These are phyloP conservation scores for Leptoclinus maculatus DNA, from an alignment of 2,797 vertebrate genomes.

Conservation along the genomic window DNA sequence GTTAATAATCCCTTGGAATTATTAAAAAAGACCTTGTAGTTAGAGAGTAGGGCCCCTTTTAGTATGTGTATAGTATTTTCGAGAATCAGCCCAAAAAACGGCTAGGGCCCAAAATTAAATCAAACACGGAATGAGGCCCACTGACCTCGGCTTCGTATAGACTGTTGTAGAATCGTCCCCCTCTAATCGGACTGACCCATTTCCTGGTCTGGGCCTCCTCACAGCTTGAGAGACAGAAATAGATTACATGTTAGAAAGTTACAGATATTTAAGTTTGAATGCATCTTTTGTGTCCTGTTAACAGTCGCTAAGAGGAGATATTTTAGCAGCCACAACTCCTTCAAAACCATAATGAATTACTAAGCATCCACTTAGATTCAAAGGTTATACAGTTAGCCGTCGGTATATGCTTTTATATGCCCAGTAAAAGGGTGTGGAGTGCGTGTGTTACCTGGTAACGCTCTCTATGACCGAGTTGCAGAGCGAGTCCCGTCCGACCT, in stretches of 20 bases:
- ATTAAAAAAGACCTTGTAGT: too few relatives aligned
- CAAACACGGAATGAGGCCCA: not conserved
- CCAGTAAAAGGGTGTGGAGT: not conserved
- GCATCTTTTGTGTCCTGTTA: not conserved
- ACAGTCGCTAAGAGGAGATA: too few relatives aligned
- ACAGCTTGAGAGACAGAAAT: conserved; percentile 79
- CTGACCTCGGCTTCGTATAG: conserved; percentile 88
- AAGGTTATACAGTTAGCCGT: not conserved
- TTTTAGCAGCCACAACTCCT: too few relatives aligned
- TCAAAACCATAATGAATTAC: too few relatives aligned
- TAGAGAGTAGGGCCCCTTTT: too few relatives aligned
- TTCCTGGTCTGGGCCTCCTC: conserved; percentile 80
- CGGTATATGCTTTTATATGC: not conserved
- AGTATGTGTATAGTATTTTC: too few relatives aligned
- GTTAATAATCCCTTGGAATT: too few relatives aligned
- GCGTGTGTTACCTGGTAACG: conserved; percentile 75
- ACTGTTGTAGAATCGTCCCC: conserved; percentile 82
- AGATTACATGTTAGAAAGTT: conserved; percentile 6
- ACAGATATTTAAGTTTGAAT: not conserved
- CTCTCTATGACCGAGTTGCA: conserved; percentile 76
- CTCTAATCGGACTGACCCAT: conserved; percentile 79
- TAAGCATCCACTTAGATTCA: too few relatives aligned
- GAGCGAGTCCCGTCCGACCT: conserved; percentile 84
- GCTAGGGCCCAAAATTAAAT: too few relatives aligned
- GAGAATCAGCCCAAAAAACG: too few relatives aligned